A percentile compares a stretch with the other conserved stretches of the same genome.
phyloP scores from a whole-genome alignment of 2,113 vertebrate species.

The Grammomys surdaster region DNA sequence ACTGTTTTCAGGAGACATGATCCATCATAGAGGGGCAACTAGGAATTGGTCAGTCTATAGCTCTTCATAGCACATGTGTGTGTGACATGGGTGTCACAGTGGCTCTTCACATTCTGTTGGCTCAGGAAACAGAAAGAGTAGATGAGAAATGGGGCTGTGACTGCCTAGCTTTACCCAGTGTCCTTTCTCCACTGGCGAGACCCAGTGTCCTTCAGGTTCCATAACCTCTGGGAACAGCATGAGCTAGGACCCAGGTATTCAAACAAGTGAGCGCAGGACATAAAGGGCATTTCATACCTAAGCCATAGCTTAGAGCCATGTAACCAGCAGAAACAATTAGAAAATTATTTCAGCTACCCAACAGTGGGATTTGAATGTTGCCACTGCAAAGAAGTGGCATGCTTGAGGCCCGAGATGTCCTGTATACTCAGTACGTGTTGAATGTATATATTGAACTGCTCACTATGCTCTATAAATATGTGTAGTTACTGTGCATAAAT shows the following conservation, averaged over 20 bases:
- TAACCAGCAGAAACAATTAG: neutral
- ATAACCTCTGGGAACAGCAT: neutral
- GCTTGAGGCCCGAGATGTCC: neutral
- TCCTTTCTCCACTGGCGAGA: no score
- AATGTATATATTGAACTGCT: neutral
- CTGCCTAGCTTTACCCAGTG: no score
- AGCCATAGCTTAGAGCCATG: neutral
- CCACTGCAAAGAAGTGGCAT: neutral
- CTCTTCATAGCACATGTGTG: neutral
- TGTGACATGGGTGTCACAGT: neutral
- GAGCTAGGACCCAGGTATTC: neutral
- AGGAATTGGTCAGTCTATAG: neutral
- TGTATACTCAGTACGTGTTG: neutral
- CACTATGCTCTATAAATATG: neutral
- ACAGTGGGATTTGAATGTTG: neutral
- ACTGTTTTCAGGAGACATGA: neutral
- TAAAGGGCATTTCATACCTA: neutral
- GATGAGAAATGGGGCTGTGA: neutral
- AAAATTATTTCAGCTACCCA: neutral
- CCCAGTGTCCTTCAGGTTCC: neutral
- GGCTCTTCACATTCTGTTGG: neutral
- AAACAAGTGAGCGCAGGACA: neutral
- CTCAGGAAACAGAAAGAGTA: neutral
- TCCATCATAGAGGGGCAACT: neutral
- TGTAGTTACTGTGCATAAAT: neutral